Base-by-base conservation (phyloP, 2,113 vertebrate species). In the Entelurus aequoreus region DNA sequence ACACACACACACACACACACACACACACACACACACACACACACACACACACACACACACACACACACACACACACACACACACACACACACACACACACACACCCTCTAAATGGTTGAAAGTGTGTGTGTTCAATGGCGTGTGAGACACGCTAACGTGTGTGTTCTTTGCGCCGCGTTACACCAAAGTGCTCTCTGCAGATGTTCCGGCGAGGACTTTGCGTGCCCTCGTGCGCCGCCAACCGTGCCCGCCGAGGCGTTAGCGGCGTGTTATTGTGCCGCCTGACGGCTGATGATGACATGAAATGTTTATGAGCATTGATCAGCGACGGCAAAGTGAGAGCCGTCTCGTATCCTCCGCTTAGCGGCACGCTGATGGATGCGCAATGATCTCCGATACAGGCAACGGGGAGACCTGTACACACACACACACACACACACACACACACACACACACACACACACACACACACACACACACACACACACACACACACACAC, bases 281-380 rank as follows among this genome's bases (percentile, higher is more conserved):
- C 71, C 76, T 71, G 71, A 82, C 68, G 77, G 75, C 80, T 82
- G 83, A 87, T 88, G 88, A 88, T 87, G 86, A 87, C 82, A 84
- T 86, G 79, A 88, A 86, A 88, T 85, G 87, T 88, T 86, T 80
- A 88, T 88, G 85, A 86, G 82, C 84, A 86, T 86, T 87, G 87
- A 88, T 88, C 83, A 81, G 79, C 62, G 19, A 55, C 54, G 6
- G 78, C 75, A 75, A 78, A 80, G 78, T 71, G 80, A 79, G 75
- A 79, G 63, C 35, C 78, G 59, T 87, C 87, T 86, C 79, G 86
- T 84, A 85, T 81, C 76, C 77, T 69, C 71, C 63, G 75, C 78
- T 85, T 86, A 87, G 87, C 76, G 58, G 79, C 79, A 81, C 61
- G 66, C 80, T 89, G 84, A 89, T 87, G 87, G 84, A 89, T 88